Evolutionary conservation across 1,140 invertebrate species (phyloP), one percentile per base, ranked within the genome.

Genomic region (Helicoverpa zea): DNA sequence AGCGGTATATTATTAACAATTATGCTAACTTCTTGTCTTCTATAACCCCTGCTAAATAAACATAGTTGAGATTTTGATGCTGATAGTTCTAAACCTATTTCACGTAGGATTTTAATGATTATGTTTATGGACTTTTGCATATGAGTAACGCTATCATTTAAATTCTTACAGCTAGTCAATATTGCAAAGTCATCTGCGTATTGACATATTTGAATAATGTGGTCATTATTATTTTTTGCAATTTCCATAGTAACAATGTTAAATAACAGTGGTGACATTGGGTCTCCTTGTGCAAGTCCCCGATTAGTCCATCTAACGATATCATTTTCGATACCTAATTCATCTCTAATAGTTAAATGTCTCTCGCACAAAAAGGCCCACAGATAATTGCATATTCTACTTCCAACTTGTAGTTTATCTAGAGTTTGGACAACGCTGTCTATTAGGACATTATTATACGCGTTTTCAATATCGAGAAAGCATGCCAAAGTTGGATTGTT

Each of bases 31-130:
- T 29, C n/a, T 54, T 78, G 54, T 47, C 18, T 74, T 47, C 47
- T 52, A 13, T 5, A 51, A 51, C 78, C 78, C 59, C 49, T 77
- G 3, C 59, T 63, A 66, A 80, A 77, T 56, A 83, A 70, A 81
- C 58, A 81, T 30, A 76, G 13, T 51, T 74, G 75, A 18, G 49
- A 68, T 66, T 84, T 84, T 30, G 23, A 14, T 9, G 75, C 1
- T 16, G 81, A 81, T 68, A 84, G 13, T 76, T 81, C 30, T 16
- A 84, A 43, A 12, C 81, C 83, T 30, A 79, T 59, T 23, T 29
- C 7, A 23, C 0, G 0, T 23, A 59, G 1, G n/a, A 29, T 23
- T 7, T 7, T 23, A 2, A 23, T 12, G 7, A 59, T 23, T 23
- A 2, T 0, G 18, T 59, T 29, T 23, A 59, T 2, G 1, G 58